Evolutionary conservation across 1,140 invertebrate genomes (phyloP).

Genomic region (Orchestia grillus): DNA sequence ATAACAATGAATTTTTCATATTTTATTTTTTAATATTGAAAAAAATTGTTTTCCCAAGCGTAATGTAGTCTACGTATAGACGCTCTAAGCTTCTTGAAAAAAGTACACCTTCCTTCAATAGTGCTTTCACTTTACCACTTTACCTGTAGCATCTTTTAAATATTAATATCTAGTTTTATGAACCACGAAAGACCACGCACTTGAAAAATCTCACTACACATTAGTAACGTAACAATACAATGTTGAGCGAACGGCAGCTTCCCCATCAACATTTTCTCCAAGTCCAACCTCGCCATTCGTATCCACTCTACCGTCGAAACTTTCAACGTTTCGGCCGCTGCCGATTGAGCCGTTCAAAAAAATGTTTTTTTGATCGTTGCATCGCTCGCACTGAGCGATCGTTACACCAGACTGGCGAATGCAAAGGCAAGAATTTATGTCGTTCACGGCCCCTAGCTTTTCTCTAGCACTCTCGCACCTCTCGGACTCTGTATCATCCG

Average conservation of each 20-base stretch:
- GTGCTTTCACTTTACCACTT: too few relatives aligned
- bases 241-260: not conserved
- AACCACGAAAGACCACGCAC: not conserved
- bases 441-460: not conserved
- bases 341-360: conserved; percentile 23
- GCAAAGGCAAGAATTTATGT: not conserved
- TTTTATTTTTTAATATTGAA: not conserved
- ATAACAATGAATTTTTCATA: not conserved
- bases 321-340: not conserved
- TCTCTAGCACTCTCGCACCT: conserved; percentile 5
- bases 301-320: not conserved
- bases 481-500: conserved; percentile 32
- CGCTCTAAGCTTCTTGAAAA: too few relatives aligned
- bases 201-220: not conserved
- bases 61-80: not conserved
- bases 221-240: conserved; percentile 40
- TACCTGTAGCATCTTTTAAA: not conserved
- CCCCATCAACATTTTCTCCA: not conserved
- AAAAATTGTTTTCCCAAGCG: not conserved
- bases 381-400: not conserved
- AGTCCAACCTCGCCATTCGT: not conserved
- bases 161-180: not conserved
- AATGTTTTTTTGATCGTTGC: not conserved
- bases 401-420: conserved; percentile 22
- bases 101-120: too few relatives aligned